Base-by-base conservation (phyloP, 2,888 invertebrate genomes). In the Acanthosoma haemorrhoidale region DNA sequence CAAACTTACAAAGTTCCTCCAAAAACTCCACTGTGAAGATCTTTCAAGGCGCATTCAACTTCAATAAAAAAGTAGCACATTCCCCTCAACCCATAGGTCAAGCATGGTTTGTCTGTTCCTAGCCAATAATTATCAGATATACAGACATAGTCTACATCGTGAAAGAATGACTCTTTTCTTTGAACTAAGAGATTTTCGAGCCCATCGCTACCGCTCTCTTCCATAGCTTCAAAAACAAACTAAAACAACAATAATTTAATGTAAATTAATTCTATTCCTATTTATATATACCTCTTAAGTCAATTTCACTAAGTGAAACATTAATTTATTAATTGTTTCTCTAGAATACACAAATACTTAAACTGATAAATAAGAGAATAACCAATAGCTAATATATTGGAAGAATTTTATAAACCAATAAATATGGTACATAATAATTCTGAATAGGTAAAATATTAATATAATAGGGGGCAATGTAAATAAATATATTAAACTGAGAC, bases 81-180 rank as follows among this genome's bases (percentile, higher is more conserved):
- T 15, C 98, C 98, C 75, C 96, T 85, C 11, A 99, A 84, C 4
- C 98, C 98, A 80, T 98, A 98, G 0, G 97, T 97, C 72, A 99
- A 86, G 79, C 98, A 98, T 0, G 99, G 98, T 78, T 94, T 96
- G n/a, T 88, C 89, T 73, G 90, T 96, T 1, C 98, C 97, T 71
- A 99, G 82, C 98, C 98, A 99, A 80, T 98, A 99, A 82, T 97
- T 99, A 80, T 99, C 98, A 21, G 96, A 96, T 78, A 99, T 97
- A 80, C 97, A 97, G 15, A 96, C 94, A 82, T 88, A 97, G 80
- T 98, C 96, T 0, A 94, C 89, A 78, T 86, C 85, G 68, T 87
- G 84, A 36, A 97, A 85, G 80, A 95, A 96, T 29, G 86, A 86
- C 75, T 91, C 88, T 78, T 90, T 90, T 75, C 85, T 83, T 0